Evolutionary conservation across 2,888 invertebrate genomes (phyloP), one percentile per base, ranked within the genome.

Genomic region (Epistrophe eligans): DNA sequence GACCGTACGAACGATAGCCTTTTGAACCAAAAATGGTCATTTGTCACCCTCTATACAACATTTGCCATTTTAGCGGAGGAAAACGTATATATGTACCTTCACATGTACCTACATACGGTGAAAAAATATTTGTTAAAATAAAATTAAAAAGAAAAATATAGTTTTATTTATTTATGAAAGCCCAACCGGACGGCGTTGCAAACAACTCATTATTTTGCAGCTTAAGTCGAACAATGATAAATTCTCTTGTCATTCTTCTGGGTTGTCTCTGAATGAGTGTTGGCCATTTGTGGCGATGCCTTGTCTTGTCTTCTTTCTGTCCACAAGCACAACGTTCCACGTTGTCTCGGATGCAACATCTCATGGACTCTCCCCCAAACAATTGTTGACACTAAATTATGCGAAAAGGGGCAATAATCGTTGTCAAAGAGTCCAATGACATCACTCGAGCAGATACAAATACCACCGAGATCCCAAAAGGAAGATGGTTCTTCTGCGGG

Each of bases 331-430:
- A 9, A n/a, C 57, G 32, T 11, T 32, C n/a, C n/a, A n/a, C n/a
- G 40, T 35, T 50, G 17, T 19, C 43, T 58, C 28, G 9, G 45
- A 4, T 58, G 71, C 71, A 52, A 55, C 71, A 73, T 77, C 80
- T 84, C 84, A 77, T 55, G 62, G 40, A 45, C 52, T 81, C 81
- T 77, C 64, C 83, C 79, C 87, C 82, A 67, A 87, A 87, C 82
- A 87, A 87, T 82, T 87, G 79, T 60, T 87, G 87, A 87, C 87
- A 79, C 87, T 87, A 87, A 87, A 87, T 87, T 87, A 87, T 87
- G 83, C 83, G 87, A 82, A 82, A 81, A 58, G 73, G 45, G 81
- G 67, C 80, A 85, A 85, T 85, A 85, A 85, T 77, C 72, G 80
- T 66, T 80, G 84, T 80, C 84, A 76, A 72, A 66, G 76, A 48